Evolutionary conservation across 2,113 vertebrate genomes (phyloP), one percentile per base, ranked within the genome.

Genomic region (Hoplias malabaricus): DNA sequence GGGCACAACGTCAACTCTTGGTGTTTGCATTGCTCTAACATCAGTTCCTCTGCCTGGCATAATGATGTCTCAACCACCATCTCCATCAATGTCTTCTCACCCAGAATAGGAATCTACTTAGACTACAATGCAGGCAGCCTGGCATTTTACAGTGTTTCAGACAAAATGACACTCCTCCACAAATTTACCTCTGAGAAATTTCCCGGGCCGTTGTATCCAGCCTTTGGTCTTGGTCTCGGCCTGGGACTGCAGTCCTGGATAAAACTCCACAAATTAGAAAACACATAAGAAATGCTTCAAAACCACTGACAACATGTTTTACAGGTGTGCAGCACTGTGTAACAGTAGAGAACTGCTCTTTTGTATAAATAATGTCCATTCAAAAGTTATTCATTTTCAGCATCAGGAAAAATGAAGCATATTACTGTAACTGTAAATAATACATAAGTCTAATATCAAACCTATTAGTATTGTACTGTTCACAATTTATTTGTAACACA

Each of bases 131-230:
- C 85, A 0, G 84, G 83, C 19, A 76, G 62, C 6, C 81, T 89
- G 1, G 81, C 84, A 11, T 92, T 92, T 78, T 89, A 86, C 0
- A 69, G 86, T 0, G 13, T 93, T 0, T 40, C 65, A 36, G 82
- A 86, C 2, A 36, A 59, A 0, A 29, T 91, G 83, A 87, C 76
- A 1, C 82, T 85, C 23, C 34, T 90, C 23, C 82, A 91, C 34
- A 82, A 25, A 10, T 87, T 83, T 62, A 75, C 84, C 6, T 84
- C 80, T 63, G 83, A 82, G 69, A 84, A 83, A 11, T 90, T 91
- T 79, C 50, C 70, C 7, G 33, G n/a, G 36, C 79, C 54, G 14
- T 65, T 74, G 59, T 59, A 29, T 59, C 62, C 78, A 29, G 50
- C 27, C 2, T 74, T 74, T 33, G 63, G 78, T 19, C 4, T 73